These are phyloP conservation scores for Ramphastos sulfuratus DNA, from an alignment of 2,113 vertebrate species.

Conservation along the genomic window DNA sequence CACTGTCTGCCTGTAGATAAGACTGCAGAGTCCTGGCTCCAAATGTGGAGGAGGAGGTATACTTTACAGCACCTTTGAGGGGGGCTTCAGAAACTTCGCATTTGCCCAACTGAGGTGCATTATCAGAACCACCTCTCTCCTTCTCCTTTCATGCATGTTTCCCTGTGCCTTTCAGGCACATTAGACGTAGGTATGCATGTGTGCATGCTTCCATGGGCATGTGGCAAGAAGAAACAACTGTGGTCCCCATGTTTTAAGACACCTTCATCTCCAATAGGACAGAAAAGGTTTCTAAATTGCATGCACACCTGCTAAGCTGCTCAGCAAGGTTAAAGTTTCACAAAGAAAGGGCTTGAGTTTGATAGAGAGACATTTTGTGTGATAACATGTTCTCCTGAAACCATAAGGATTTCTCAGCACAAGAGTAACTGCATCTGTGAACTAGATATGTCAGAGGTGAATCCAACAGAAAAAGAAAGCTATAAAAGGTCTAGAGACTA, in stretches of 20 bases:
- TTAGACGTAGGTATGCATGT: not conserved
- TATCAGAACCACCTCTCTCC: not conserved
- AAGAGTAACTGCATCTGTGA: not conserved
- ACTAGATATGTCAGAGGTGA: not conserved
- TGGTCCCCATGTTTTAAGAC: not conserved
- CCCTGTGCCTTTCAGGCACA: not conserved
- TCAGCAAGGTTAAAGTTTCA: not conserved
- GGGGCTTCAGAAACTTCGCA: not conserved
- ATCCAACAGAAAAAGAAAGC: not conserved
- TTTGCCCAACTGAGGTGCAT: not conserved
- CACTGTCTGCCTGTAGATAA: not conserved
- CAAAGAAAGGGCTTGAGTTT: not conserved
- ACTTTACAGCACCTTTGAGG: not conserved
- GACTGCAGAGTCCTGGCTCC: not conserved
- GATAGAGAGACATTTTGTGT: not conserved
- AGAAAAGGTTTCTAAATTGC: not conserved
- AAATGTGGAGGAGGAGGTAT: not conserved
- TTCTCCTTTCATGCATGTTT: not conserved
- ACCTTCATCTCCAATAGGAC: not conserved
- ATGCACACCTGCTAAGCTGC: not conserved
- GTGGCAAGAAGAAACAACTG: not conserved
- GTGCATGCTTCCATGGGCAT: accelerated
- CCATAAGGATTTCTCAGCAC: not conserved
- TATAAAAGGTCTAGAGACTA: not conserved
- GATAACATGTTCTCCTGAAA: not conserved